Evolutionary conservation across 23 tunicate genomes (phyloP).

Genomic region (Aplidium turbinatum): DNA sequence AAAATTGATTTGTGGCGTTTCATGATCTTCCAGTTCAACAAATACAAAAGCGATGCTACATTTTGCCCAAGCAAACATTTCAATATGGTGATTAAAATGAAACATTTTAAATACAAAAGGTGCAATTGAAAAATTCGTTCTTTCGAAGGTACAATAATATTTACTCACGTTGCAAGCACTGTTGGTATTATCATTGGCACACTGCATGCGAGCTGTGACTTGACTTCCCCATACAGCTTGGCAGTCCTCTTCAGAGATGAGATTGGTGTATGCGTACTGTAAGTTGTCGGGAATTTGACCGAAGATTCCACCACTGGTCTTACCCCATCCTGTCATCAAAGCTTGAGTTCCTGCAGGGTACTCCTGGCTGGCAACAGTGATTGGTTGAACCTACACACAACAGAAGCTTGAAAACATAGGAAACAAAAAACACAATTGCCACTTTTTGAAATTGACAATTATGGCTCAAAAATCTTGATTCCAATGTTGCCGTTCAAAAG

Average conservation of each 20-base stretch:
- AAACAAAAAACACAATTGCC: neutral
- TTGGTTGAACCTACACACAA: conserved; percentile 46
- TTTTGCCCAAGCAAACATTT: too few species aligned
- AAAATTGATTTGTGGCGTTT: too few species aligned
- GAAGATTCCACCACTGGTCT: conserved; percentile 47
- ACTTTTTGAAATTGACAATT: too few species aligned
- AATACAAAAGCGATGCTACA: too few species aligned
- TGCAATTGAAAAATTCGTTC: too few species aligned
- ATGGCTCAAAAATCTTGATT: too few species aligned
- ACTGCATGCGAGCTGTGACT: conserved; percentile 68
- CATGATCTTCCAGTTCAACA: too few species aligned
- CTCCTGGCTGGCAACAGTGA: conserved; percentile 46
- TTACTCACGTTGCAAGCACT: conserved; percentile 73
- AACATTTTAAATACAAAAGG: too few species aligned
- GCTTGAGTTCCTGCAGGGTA: conserved; percentile 60
- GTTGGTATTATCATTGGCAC: conserved; percentile 65
- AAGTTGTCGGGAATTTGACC: conserved; percentile 52
- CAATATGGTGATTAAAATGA: too few species aligned
- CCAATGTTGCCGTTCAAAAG: too few species aligned
- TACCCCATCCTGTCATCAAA: conserved; percentile 62
- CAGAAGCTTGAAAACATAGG: neutral
- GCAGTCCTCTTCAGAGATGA: conserved; percentile 42
- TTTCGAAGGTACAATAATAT: too few species aligned
- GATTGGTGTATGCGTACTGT: conserved; percentile 45
- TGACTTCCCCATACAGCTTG: conserved; percentile 41